A percentile compares a stretch with the other conserved stretches of the same genome.
Conservation (phyloP, 1,140 invertebrate species). For the Oedothorax gibbosus region DNA sequence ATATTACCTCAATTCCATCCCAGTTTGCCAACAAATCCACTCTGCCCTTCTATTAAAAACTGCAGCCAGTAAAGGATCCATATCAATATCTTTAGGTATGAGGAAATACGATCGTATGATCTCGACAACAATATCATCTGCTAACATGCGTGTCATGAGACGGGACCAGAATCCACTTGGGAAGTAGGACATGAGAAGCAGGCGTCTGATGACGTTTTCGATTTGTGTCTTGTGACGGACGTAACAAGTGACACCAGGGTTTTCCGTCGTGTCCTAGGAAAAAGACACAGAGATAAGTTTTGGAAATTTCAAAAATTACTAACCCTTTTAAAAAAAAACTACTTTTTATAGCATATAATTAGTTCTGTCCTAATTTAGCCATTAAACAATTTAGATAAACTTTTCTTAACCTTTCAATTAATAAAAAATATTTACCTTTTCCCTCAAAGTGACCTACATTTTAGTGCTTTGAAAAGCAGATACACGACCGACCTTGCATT, state of each 20-base stretch:
- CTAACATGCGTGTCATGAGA: slow-evolving; percentile 89
- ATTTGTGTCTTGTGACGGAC: slow-evolving; percentile 51
- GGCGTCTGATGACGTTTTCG: slow-evolving; percentile 67
- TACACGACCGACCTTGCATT: too few relatives aligned
- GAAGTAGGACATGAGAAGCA: slow-evolving; percentile 94
- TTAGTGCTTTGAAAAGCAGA: too few relatives aligned
- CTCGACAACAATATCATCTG: slow-evolving; percentile 87
- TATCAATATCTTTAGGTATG: slow-evolving; percentile 74
- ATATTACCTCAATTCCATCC: slow-evolving; percentile 77
- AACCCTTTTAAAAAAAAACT: too few relatives aligned
- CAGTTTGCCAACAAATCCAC: slow-evolving; percentile 97
- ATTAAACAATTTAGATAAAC: too few relatives aligned
- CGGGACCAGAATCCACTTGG: slow-evolving; percentile 98
- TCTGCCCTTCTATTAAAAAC: slow-evolving; percentile 78
- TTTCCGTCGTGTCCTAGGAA: not conserved
- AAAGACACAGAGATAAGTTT: too few relatives aligned
- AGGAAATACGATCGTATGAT: slow-evolving; percentile 80
- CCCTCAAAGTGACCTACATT: too few relatives aligned
- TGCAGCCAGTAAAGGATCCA: slow-evolving; percentile 73
- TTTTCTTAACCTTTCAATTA: too few relatives aligned
- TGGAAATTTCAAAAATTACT: too few relatives aligned
- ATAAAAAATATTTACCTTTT: too few relatives aligned
- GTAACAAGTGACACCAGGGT: slow-evolving; percentile 38
- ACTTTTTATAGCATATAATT: too few relatives aligned
- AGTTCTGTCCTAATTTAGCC: too few relatives aligned